Conservation (phyloP, 2,888 invertebrate genomes). For the Lathronympha strigana region DNA sequence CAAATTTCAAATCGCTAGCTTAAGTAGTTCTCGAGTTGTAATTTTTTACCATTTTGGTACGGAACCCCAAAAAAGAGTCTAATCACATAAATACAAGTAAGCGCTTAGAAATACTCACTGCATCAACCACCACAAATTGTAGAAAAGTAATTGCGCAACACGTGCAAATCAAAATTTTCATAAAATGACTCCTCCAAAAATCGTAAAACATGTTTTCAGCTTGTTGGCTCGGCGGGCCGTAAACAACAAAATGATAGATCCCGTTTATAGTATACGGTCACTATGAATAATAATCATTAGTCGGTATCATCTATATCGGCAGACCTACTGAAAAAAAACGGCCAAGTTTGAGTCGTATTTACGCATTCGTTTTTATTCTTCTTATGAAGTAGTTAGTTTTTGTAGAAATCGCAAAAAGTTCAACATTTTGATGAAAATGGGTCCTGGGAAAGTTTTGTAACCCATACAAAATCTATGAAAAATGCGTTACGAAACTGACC, state of each 20-base stretch:
- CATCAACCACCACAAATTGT: conserved; percentile 10
- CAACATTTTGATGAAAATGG: no score
- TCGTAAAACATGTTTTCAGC: conserved; percentile 1
- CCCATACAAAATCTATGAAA: no score
- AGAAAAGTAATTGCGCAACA: conserved; percentile 3
- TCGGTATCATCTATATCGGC: background rate
- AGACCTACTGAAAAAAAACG: background rate
- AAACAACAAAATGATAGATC: background rate
- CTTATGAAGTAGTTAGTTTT: no score
- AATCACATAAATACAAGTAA: background rate
- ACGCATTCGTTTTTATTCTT: no score
- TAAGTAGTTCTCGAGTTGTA: no score
- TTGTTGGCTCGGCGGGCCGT: background rate
- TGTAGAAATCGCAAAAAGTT: no score
- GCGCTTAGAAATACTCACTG: conserved; percentile 7
- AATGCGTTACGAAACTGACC: no score
- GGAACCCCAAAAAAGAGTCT: no score
- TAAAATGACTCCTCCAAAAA: background rate
- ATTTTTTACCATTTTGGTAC: no score
- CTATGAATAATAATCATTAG: background rate
- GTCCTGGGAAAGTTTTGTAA: no score
- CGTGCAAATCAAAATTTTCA: background rate
- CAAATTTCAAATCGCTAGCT: no score
- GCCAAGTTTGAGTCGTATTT: no score
- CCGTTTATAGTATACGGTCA: background rate